A percentile compares a stretch with the other conserved stretches of the same genome.
These are phyloP conservation scores for Sturnira hondurensis DNA, from an alignment of 2,113 vertebrate species.

Conservation along the genomic window DNA sequence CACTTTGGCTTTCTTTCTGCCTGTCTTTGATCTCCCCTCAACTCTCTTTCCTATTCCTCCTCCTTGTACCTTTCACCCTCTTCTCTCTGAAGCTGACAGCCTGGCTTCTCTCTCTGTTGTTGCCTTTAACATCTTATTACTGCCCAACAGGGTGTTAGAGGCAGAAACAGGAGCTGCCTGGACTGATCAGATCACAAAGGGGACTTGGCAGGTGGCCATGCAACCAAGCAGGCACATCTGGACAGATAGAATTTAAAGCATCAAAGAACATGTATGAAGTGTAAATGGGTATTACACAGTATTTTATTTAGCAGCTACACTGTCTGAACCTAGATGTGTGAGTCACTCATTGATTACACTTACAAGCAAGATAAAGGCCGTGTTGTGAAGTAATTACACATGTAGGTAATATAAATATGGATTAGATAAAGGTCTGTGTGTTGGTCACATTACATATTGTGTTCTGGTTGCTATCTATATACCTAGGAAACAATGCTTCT, in stretches of 20 bases:
- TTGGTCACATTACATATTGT: not conserved
- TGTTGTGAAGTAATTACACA: not conserved
- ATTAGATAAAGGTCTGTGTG: conserved; percentile 2
- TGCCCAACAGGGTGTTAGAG: conserved; percentile 71
- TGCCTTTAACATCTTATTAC: conserved; percentile 72
- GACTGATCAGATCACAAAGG: conserved; percentile 70
- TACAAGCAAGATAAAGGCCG: not conserved
- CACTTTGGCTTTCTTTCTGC: conserved; percentile 49
- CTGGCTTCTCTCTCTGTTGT: conserved; percentile 64
- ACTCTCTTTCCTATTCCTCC: conserved; percentile 51
- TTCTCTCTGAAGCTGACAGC: conserved; percentile 65
- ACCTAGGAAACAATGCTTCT: conserved; percentile 59
- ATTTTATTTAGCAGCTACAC: conserved; percentile 72
- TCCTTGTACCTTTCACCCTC: conserved; percentile 46
- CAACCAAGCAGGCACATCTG: conserved; percentile 60
- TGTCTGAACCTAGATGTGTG: not conserved
- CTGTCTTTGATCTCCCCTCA: conserved; percentile 68
- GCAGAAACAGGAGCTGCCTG: conserved; percentile 67
- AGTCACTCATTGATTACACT: not conserved
- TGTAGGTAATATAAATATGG: not conserved
- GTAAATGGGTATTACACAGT: conserved; percentile 33
- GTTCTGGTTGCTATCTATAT: conserved; percentile 55
- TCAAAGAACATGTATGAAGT: conserved; percentile 44
- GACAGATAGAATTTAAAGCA: conserved; percentile 62
- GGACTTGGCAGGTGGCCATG: conserved; percentile 61